phyloP scores from a whole-genome alignment of 2,888 invertebrate species.

The Hypsopygia costalis region DNA sequence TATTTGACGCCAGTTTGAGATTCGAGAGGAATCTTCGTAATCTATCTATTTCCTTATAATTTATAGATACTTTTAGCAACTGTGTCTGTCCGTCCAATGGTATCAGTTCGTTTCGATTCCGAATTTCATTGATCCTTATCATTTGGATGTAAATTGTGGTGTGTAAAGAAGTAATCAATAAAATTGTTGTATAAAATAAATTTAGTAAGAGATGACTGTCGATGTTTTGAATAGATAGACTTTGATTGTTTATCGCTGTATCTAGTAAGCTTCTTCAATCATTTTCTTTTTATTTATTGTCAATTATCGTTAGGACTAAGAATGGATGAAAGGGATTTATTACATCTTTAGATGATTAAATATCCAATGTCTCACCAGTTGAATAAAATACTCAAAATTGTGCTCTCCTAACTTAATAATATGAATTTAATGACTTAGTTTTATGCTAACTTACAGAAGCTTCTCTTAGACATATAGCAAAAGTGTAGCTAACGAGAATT shows the following conservation, averaged over 20 bases:
- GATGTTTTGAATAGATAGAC: slow-evolving; percentile 49
- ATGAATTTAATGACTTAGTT: background rate
- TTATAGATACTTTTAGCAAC: slow-evolving; percentile 45
- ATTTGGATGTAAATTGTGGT: slow-evolving; percentile 50
- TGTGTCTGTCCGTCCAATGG: slow-evolving; percentile 74
- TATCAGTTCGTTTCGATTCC: slow-evolving; percentile 39
- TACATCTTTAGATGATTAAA: slow-evolving; percentile 1
- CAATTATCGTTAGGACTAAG: slow-evolving; percentile 51
- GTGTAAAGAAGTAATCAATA: slow-evolving; percentile 50
- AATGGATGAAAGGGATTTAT: slow-evolving; percentile 22
- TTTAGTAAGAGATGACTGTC: slow-evolving; percentile 61
- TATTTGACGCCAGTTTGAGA: slow-evolving; percentile 21
- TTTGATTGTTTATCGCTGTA: slow-evolving; percentile 62
- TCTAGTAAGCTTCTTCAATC: slow-evolving; percentile 47
- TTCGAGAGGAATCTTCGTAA: slow-evolving; percentile 8
- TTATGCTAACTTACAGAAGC: background rate
- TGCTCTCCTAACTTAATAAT: background rate
- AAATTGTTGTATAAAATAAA: slow-evolving; percentile 63
- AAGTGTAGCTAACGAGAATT: slow-evolving; percentile 12
- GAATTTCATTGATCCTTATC: slow-evolving; percentile 16
- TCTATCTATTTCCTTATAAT: slow-evolving; percentile 24
- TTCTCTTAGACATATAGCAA: slow-evolving; percentile 2
- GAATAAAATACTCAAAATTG: background rate
- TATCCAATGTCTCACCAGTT: background rate
- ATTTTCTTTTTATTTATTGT: slow-evolving; percentile 46